phyloP scores from a whole-genome alignment of 1,140 invertebrate genomes.

The Apis cerana region DNA sequence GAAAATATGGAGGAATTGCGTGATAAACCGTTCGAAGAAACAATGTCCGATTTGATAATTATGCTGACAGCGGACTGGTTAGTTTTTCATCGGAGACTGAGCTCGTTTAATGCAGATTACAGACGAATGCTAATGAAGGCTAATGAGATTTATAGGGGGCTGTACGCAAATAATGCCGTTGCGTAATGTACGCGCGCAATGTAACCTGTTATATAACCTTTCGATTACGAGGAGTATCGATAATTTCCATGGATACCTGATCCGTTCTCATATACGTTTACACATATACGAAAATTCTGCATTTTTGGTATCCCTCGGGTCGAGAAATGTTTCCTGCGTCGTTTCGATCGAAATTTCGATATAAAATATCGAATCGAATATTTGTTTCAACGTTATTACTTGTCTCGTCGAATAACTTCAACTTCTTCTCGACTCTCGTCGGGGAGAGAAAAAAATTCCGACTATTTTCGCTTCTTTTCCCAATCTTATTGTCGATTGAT shows the following conservation, averaged over 20 bases:
- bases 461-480: not conserved
- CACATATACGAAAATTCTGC: no score
- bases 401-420: no score
- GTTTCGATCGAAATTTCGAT: no score
- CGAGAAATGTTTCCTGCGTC: no score
- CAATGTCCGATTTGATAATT: slow-evolving; percentile 5
- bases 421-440: no score
- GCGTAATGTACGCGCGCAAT: slow-evolving; percentile 32
- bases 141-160: slow-evolving; percentile 60
- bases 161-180: slow-evolving; percentile 51
- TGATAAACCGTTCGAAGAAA: no score
- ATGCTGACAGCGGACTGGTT: not conserved
- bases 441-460: not conserved
- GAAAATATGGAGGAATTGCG: no score
- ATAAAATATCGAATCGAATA: no score
- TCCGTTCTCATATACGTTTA: not conserved
- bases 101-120: slow-evolving; percentile 49
- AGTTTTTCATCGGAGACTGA: slow-evolving; percentile 1
- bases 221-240: slow-evolving; percentile 31
- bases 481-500: not conserved
- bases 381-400: no score
- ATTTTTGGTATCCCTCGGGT: not conserved
- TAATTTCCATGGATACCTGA: slow-evolving; percentile 18
- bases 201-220: slow-evolving; percentile 38
- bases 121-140: slow-evolving; percentile 56